Conservation (phyloP, 1,140 invertebrate genomes). For the Drosophila micromelanica region DNA sequence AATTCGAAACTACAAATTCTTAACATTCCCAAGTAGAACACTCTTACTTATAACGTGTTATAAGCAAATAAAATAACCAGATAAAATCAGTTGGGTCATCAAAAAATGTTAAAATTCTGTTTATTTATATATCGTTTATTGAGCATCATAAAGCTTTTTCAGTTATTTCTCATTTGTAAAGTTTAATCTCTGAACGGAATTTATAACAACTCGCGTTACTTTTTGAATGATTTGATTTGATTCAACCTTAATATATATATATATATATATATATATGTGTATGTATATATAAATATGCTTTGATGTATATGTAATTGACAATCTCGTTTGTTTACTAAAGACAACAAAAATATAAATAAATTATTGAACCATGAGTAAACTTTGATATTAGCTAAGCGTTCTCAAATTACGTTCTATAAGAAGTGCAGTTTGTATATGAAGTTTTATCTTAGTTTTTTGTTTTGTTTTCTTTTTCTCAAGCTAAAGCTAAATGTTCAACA, state of each 20-base stretch:
- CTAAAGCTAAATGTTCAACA: constrained; percentile 82
- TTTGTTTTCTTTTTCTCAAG: constrained; percentile 42
- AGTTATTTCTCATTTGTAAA: constrained; percentile 67
- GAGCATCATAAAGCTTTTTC: constrained; percentile 72
- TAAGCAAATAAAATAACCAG: no score
- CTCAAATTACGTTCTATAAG: constrained; percentile 39
- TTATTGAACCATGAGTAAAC: constrained; percentile 47
- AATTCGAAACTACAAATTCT: no score
- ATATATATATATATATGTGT: constrained; percentile 36
- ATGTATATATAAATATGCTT: constrained; percentile 21
- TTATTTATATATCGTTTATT: constrained; percentile 56
- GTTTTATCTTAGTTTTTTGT: constrained; percentile 18
- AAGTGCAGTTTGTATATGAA: constrained; percentile 73
- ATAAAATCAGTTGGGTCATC: background rate
- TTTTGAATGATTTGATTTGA: constrained; percentile 43
- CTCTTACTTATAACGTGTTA: background rate
- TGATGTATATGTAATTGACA: constrained; percentile 62
- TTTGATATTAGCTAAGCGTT: constrained; percentile 47
- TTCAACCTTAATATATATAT: constrained; percentile 49
- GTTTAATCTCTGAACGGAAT: constrained; percentile 79
- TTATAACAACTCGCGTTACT: constrained; percentile 80
- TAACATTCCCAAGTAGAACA: background rate
- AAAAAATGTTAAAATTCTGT: constrained; percentile 12
- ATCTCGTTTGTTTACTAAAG: constrained; percentile 28
- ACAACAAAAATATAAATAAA: constrained; percentile 31